Evolutionary conservation across 1,140 invertebrate genomes (phyloP).

Genomic region (Apis mellifera): DNA sequence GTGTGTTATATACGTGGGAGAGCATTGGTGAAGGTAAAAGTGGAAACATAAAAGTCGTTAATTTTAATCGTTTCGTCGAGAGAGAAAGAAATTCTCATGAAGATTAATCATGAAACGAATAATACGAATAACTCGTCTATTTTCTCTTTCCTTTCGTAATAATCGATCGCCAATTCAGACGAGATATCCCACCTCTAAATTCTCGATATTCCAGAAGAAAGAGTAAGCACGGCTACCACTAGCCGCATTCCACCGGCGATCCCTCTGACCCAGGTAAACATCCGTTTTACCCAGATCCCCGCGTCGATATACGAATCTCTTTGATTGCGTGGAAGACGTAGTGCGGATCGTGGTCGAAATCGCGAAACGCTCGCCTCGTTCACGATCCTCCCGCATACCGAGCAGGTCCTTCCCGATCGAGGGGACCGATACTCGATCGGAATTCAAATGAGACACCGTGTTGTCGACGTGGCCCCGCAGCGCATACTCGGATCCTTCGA

Average conservation of each 20-base stretch:
- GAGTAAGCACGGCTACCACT: neutral
- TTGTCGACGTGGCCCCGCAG: neutral
- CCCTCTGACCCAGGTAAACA: constrained; percentile 13
- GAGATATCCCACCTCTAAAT: neutral
- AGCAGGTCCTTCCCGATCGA: constrained; percentile 71
- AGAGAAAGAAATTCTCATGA: too few relatives aligned
- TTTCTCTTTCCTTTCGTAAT: too few relatives aligned
- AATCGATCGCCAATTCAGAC: too few relatives aligned
- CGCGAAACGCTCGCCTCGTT: constrained; percentile 26
- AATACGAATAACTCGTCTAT: too few relatives aligned
- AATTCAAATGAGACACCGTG: constrained; percentile 76
- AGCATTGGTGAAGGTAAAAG: too few relatives aligned
- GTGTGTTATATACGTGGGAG: neutral
- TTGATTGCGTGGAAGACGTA: constrained; percentile 12
- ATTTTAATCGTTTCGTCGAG: too few relatives aligned
- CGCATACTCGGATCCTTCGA: constrained; percentile 68
- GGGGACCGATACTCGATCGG: constrained; percentile 71
- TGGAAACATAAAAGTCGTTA: too few relatives aligned
- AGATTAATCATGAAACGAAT: too few relatives aligned
- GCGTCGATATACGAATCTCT: neutral
- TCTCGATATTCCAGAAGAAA: neutral
- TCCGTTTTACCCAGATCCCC: constrained; percentile 4
- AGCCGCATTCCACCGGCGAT: constrained; percentile 12
- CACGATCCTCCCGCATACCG: constrained; percentile 60
- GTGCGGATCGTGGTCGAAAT: constrained; percentile 26